Percentiles rank a stretch among this genome's conserved stretches.
phyloP scores from a whole-genome alignment of 2,888 invertebrate species.

The Nesidiocoris tenuis region DNA sequence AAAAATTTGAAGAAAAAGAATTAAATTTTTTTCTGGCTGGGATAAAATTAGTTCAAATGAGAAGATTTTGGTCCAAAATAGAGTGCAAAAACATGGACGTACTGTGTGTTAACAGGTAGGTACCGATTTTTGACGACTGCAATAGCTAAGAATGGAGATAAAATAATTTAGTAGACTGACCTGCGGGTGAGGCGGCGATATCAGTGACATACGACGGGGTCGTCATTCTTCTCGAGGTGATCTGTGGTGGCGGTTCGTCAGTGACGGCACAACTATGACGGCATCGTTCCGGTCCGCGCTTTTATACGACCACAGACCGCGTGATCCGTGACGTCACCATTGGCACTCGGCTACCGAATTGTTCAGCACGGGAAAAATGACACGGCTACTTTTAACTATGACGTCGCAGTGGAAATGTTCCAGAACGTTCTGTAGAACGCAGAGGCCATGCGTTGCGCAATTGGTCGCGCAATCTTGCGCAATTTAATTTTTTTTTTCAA shows the following conservation, averaged over 20 bases:
- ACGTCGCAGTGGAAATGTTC: background rate
- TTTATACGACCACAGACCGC: background rate
- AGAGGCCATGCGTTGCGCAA: background rate
- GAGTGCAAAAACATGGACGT: no score
- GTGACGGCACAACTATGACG: background rate
- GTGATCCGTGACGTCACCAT: background rate
- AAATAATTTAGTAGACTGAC: background rate
- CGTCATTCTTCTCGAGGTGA: background rate
- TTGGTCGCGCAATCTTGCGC: no score
- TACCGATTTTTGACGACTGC: no score
- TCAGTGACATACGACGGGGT: background rate
- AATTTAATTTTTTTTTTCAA: no score
- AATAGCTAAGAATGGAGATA: no score
- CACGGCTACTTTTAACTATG: background rate
- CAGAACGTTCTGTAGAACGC: background rate
- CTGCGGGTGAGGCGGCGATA: background rate
- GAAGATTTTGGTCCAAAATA: no score
- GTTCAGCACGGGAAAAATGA: background rate
- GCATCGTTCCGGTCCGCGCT: background rate
- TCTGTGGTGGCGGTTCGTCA: background rate
- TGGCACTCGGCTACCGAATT: background rate
- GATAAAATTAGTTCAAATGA: no score
- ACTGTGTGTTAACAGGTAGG: no score
- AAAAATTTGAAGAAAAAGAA: no score
- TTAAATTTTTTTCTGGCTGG: no score